phyloP scores from a whole-genome alignment of 2,113 vertebrate genomes.

The Microcebus jonahi region DNA sequence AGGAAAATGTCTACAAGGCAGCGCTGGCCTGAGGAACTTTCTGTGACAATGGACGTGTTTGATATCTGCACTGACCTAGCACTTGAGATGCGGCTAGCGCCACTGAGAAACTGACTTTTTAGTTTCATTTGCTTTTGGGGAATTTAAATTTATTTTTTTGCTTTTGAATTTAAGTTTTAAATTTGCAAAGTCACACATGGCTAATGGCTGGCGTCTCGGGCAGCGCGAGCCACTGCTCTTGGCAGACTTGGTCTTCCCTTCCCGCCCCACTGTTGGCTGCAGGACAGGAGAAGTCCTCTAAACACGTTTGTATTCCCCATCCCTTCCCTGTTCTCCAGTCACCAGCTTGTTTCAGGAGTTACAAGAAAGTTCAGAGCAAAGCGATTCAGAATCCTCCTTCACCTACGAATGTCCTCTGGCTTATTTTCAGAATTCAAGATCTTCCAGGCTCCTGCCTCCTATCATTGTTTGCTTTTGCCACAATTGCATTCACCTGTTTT shows the following conservation, averaged over 20 bases:
- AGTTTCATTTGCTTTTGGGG: background rate
- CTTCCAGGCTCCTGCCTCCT: background rate
- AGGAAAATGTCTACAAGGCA: background rate
- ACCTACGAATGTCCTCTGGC: background rate
- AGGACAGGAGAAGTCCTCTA: background rate
- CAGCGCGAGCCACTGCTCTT: background rate
- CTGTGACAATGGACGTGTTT: accelerated
- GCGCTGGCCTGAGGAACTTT: background rate
- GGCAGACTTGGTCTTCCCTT: background rate
- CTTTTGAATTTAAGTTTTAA: background rate
- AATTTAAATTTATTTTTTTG: background rate
- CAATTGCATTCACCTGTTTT: background rate
- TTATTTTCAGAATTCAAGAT: conserved; percentile 20
- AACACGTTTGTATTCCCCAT: background rate
- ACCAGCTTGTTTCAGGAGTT: background rate
- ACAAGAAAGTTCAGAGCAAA: background rate
- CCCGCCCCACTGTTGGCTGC: background rate
- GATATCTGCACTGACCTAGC: accelerated
- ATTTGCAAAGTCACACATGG: background rate
- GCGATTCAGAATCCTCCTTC: background rate
- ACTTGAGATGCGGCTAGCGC: background rate
- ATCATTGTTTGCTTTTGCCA: background rate
- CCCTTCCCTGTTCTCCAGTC: background rate
- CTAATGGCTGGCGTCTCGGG: accelerated
- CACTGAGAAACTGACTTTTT: background rate